Conservation (phyloP, 2,888 invertebrate species). For the Elysia crispata region DNA sequence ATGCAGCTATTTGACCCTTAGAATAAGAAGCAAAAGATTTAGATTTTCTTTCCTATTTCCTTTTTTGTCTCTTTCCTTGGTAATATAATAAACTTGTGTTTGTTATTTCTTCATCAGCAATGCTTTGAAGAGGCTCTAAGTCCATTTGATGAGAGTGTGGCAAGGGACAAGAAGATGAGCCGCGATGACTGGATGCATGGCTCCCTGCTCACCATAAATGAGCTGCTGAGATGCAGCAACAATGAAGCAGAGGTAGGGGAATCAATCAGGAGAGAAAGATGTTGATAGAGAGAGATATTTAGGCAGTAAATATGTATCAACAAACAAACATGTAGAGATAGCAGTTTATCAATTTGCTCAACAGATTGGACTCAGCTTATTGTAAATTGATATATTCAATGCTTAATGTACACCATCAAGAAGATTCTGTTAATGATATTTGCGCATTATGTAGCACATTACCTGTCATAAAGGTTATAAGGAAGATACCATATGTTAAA, state of each 20-base stretch:
- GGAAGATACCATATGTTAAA: too few species aligned
- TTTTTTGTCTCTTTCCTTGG: neutral
- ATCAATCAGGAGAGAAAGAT: neutral
- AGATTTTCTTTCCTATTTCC: constrained; percentile 3
- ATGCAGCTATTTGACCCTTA: too few species aligned
- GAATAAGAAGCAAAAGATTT: neutral
- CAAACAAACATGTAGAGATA: too few species aligned
- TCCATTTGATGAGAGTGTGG: constrained; percentile 84
- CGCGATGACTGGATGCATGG: constrained; percentile 95
- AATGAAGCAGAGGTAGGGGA: constrained; percentile 80
- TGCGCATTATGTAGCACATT: too few species aligned
- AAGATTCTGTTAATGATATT: too few species aligned
- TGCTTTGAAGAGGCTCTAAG: constrained; percentile 93
- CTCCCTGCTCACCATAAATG: constrained; percentile 93
- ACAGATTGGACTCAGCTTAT: too few species aligned
- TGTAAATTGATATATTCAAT: too few species aligned
- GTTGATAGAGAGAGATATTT: too few species aligned
- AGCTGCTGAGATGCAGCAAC: constrained; percentile 93
- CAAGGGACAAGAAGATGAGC: constrained; percentile 84
- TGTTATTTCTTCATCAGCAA: constrained; percentile 80
- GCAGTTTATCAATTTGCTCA: too few species aligned
- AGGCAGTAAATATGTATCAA: too few species aligned
- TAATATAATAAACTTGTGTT: neutral
- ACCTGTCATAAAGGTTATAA: too few species aligned
- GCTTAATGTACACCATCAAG: too few species aligned